Evolutionary conservation across 2,888 invertebrate species (phyloP), one percentile per base, ranked within the genome.

Genomic region (Tortrix viridana): DNA sequence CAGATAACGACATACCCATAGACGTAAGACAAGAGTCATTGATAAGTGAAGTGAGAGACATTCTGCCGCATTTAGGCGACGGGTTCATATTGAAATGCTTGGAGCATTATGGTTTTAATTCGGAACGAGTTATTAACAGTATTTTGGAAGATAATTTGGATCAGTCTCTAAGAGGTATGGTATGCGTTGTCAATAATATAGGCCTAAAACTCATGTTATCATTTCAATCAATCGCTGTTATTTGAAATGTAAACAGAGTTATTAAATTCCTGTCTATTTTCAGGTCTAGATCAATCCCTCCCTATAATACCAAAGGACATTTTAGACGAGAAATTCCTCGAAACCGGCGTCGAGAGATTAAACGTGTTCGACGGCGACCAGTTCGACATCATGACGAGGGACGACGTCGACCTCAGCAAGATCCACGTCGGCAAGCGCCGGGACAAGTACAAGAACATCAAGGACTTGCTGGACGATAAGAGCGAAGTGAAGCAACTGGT

Each of bases 1-100:
- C 20, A 70, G 88, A 87, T 57, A 72, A 72, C 12, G 88, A 85
- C 43, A 91, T 92, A 75, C 92, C 92, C 0, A 80, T 86, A 65
- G 81, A 84, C 76, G 70, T 93, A 65, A 73, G 88, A 80, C 78
- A 89, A 53, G 87, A 92, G 56, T 92, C 92, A 0, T 83, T 94
- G 46, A 93, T 96, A 22, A 89, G 92, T 22, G 93, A 94, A 85
- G 95, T 96, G 0, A 95, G 94, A 73, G 96, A 96, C 76, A 91
- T 98, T 61, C 88, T 98, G 48, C 96, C 97, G 2, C 94, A 97
- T 85, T 90, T 97, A 52, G 97, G 97, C 0, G 96, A 96, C 74
- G 97, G 94, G 0, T 94, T 94, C 66, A 93, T 95, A 37, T 85
- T 97, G 84, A 93, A 94, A 76, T 96, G 97, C 72, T 88, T 98